A percentile compares a stretch with the other conserved stretches of the same genome.
Conservation (phyloP, 92 coral and sea anemone genomes). For the Virgularia gustaviana region DNA sequence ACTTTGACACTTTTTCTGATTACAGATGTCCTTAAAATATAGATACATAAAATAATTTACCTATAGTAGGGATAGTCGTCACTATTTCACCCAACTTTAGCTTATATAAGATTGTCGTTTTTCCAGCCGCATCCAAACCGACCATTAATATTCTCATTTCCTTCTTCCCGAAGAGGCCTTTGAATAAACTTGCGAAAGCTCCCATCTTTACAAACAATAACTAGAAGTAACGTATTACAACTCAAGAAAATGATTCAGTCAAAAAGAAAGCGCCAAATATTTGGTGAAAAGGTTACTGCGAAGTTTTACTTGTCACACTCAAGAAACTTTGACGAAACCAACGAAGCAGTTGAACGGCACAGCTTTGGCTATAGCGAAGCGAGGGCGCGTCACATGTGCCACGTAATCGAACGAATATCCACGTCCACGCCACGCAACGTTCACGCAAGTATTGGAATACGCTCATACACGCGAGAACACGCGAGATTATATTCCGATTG, state of each 20-base stretch:
- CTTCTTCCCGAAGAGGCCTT: constrained; percentile 82
- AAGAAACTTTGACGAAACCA: no score
- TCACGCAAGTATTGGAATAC: no score
- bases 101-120: constrained; percentile 92
- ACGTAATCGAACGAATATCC: constrained; percentile 69
- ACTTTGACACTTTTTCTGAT: not conserved
- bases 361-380: constrained; percentile 69
- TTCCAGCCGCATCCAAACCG: constrained; percentile 95
- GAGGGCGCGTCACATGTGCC: constrained; percentile 99
- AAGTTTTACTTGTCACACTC: no score
- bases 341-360: constrained; percentile 59
- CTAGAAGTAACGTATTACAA: no score
- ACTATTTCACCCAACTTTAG: constrained; percentile 98
- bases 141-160: constrained; percentile 98
- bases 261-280: no score
- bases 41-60: constrained; percentile 40
- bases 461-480: no score
- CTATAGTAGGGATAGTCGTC: constrained; percentile 95
- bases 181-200: constrained; percentile 58
- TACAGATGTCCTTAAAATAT: not conserved
- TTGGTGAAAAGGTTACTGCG: no score
- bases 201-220: no score
- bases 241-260: no score
- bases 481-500: no score
- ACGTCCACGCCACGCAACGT: not conserved